Conservation (phyloP, 23 tunicate species). For the Pegea sp. region DNA sequence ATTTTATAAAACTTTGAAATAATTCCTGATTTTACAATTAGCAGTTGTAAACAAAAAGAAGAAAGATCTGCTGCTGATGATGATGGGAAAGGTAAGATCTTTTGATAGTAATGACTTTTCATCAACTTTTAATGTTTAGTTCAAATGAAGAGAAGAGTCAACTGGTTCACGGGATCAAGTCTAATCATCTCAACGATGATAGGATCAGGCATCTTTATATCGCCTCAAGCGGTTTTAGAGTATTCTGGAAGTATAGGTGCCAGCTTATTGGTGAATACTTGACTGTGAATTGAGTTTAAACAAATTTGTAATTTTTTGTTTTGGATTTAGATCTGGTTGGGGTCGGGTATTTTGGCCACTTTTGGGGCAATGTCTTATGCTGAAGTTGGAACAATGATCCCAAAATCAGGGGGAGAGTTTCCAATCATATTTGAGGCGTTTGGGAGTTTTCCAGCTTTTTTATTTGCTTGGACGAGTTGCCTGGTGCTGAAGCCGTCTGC, state of each 20-base stretch:
- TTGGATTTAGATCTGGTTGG: conserved; percentile 41
- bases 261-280: conserved; percentile 41
- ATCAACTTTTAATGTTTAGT: no score
- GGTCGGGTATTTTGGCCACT: conserved; percentile 66
- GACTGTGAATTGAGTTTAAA: no score
- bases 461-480: conserved; percentile 91
- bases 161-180: conserved; percentile 53
- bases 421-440: conserved; percentile 86
- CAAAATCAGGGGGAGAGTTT: conserved; percentile 96
- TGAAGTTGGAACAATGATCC: conserved; percentile 97
- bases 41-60: no score
- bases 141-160: conserved; percentile 73
- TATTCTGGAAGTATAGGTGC: conserved; percentile 50
- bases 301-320: neutral
- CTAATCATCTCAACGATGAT: conserved; percentile 85
- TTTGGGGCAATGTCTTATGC: conserved; percentile 92
- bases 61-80: no score
- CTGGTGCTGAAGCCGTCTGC: conserved; percentile 87
- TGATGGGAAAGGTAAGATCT: no score
- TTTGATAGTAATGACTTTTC: no score
- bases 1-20: no score
- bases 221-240: conserved; percentile 86
- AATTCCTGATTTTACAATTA: no score
- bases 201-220: conserved; percentile 93
- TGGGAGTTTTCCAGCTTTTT: conserved; percentile 77